Percentiles rank a stretch among this genome's conserved stretches.
Conservation (phyloP, 2,888 invertebrate species). For the Nemotelus nigrinus region DNA sequence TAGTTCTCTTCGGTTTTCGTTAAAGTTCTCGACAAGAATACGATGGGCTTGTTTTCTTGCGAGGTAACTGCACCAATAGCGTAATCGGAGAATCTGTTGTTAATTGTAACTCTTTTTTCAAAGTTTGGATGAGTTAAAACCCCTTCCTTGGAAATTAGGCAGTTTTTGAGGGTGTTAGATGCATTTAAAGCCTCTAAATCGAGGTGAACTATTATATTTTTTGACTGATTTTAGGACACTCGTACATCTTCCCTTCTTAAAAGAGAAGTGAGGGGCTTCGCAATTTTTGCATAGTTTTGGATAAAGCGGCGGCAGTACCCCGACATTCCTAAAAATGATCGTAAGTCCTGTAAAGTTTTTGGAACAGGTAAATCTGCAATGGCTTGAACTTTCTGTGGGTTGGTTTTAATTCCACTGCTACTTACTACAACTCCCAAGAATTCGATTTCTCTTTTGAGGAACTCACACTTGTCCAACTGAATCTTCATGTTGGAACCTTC, state of each 20-base stretch:
- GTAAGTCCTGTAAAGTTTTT: neutral
- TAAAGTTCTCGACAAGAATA: no score
- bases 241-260: no score
- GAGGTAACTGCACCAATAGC: no score
- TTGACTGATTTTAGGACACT: neutral
- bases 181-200: neutral
- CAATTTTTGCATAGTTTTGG: conserved; percentile 1
- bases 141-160: neutral
- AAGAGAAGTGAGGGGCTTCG: no score
- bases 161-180: conserved; percentile 8
- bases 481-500: conserved; percentile 2
- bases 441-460: conserved; percentile 3
- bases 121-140: neutral
- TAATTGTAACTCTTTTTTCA: neutral
- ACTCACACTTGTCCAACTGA: neutral
- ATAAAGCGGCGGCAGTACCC: conserved; percentile 15
- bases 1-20: no score
- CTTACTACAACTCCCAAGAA: conserved; percentile 56
- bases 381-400: conserved; percentile 45
- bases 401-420: conserved; percentile 53
- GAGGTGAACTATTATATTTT: neutral
- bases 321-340: conserved; percentile 24
- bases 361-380: neutral
- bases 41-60: no score
- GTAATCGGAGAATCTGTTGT: no score